These are phyloP conservation scores for Coluber constrictor DNA, from an alignment of 2,797 vertebrate genomes.

Conservation along the genomic window DNA sequence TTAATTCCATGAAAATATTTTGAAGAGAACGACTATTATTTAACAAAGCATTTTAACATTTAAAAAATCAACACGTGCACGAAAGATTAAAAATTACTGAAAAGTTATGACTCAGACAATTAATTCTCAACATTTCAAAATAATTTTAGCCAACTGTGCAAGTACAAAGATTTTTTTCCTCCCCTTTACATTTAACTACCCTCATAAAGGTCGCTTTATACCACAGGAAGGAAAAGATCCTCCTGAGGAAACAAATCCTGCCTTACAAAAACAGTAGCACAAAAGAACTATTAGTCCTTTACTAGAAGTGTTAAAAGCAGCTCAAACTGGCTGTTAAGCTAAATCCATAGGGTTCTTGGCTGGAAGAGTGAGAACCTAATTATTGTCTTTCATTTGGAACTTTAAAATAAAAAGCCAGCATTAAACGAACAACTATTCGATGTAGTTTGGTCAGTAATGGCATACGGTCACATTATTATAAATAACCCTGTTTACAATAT, in stretches of 20 bases:
- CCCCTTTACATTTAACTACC: conserved; percentile 66
- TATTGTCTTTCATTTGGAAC: conserved; percentile 64
- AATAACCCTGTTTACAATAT: conserved; percentile 81
- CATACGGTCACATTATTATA: conserved; percentile 78
- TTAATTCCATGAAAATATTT: conserved; percentile 93
- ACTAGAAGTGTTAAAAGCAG: conserved; percentile 68
- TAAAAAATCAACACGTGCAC: conserved; percentile 86
- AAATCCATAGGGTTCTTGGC: conserved; percentile 62
- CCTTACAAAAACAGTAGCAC: conserved; percentile 73
- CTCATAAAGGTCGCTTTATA: conserved; percentile 65
- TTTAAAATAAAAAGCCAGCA: conserved; percentile 52
- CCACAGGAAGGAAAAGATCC: conserved; percentile 66
- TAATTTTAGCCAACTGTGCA: conserved; percentile 70
- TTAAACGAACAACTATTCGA: conserved; percentile 58
- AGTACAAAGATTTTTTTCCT: conserved; percentile 65
- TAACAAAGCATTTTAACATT: conserved; percentile 86
- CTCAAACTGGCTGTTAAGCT: conserved; percentile 65
- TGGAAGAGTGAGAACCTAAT: conserved; percentile 70
- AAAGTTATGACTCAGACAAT: conserved; percentile 78
- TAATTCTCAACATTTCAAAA: conserved; percentile 69
- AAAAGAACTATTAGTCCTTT: conserved; percentile 70
- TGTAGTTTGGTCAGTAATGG: conserved; percentile 77
- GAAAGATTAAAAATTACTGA: conserved; percentile 77
- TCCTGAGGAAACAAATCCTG: conserved; percentile 70
- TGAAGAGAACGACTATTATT: conserved; percentile 80